Evolutionary conservation across 2,797 vertebrate species (phyloP), one percentile per base, ranked within the genome.

Genomic region (Yasuhikotakia modesta): DNA sequence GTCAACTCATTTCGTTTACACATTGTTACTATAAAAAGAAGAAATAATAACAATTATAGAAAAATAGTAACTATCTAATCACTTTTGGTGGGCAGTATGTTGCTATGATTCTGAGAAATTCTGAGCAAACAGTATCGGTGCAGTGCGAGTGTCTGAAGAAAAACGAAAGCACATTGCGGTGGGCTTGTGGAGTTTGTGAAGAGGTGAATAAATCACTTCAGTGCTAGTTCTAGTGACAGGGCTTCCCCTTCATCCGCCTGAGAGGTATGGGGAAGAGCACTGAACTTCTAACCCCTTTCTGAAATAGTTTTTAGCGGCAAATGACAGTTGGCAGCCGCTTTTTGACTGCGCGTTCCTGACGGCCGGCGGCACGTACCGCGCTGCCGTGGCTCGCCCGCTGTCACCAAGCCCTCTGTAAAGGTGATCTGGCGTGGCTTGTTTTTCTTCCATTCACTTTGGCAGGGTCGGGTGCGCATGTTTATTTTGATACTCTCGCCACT

Each of bases 351-450:
- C 85, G 89, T 86, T 92, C 88, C 80, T 87, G 85, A 85, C 86
- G 87, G 87, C 88, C 87, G 88, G 88, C 88, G 92, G 92, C 88
- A 91, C 87, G 90, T 92, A 92, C 88, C 79, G 86, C 13, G 70
- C 77, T 86, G 86, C 92, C 88, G 91, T 90, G 65, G 91, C 91
- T 88, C 77, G 86, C 81, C 87, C 90, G 86, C 73, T 79, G 89
- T 86, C 87, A 87, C 91, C 89, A 90, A 88, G 83, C 78, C 88
- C 88, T 91, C 93, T 93, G 91, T 55, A 80, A 93, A 94, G 92
- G 94, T 87, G 87, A 89, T 94, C 92, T 93, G 89, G 79, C 83
- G 73, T 80, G 83, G 81, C 80, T 55, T 85, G 84, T 93, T 94
- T 94, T 92, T 80, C 65, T 87, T 85, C 76, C 84, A 21, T 75